Evolutionary conservation across 2,797 vertebrate species (phyloP).

Genomic region (Rhynchotus rufescens): DNA sequence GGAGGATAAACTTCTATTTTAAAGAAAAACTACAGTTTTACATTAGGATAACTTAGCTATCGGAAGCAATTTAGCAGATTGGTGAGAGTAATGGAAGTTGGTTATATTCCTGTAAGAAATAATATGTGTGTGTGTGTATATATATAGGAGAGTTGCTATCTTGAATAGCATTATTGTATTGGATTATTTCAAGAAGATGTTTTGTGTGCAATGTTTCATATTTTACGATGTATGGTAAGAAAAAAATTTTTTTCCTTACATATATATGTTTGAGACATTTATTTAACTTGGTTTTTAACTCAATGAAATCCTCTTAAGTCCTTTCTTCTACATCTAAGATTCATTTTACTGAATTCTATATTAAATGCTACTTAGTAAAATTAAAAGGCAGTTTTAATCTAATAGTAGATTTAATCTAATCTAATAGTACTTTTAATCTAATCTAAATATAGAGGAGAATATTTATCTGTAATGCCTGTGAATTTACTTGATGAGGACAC

Average conservation of each 20-base stretch:
- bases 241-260: not conserved
- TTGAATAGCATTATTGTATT: not conserved
- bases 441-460: not conserved
- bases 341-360: not conserved
- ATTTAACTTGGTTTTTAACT: not conserved
- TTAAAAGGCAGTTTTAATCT: not conserved
- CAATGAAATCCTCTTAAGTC: not conserved
- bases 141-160: not conserved
- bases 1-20: too few species aligned
- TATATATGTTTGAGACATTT: not conserved
- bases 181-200: not conserved
- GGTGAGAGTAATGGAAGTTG: not conserved
- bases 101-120: not conserved
- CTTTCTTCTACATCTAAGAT: not conserved
- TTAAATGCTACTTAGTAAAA: not conserved
- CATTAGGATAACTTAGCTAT: not conserved
- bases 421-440: too few species aligned
- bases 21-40: not conserved
- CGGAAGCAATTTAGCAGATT: not conserved
- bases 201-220: not conserved
- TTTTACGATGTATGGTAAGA: not conserved
- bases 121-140: too few species aligned
- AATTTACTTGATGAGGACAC: not conserved
- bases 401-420: too few species aligned
- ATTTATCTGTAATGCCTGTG: not conserved